Evolutionary conservation across 2,888 invertebrate species (phyloP).

Genomic region (Chymomyza fuscimana): DNA sequence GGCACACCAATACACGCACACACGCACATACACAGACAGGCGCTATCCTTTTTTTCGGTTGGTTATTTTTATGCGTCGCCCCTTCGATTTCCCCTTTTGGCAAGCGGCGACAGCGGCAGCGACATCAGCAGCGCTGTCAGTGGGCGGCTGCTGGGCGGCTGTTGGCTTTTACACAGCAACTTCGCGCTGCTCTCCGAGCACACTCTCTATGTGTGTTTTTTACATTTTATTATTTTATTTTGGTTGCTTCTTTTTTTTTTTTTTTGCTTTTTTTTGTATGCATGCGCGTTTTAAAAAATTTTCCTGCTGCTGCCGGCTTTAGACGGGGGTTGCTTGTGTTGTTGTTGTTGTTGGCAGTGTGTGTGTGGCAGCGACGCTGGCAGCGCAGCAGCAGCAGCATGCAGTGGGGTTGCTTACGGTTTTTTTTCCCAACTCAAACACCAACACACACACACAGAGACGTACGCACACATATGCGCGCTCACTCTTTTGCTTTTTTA

Average conservation of each 20-base stretch:
- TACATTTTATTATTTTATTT: constrained; percentile 14
- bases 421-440: constrained; percentile 44
- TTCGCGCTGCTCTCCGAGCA: background rate
- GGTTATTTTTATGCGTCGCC: constrained; percentile 65
- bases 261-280: constrained; percentile 23
- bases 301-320: constrained; percentile 44
- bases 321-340: constrained; percentile 57
- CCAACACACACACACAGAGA: constrained; percentile 38
- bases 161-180: background rate
- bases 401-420: constrained; percentile 68
- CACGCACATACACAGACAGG: constrained; percentile 30
- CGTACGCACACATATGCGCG: constrained; percentile 25
- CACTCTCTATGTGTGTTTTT: constrained; percentile 6
- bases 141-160: constrained; percentile 2
- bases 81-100: constrained; percentile 64
- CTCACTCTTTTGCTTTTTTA: constrained; percentile 36
- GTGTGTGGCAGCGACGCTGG: constrained; percentile 29
- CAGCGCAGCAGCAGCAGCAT: constrained; percentile 47
- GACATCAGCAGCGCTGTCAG: background rate
- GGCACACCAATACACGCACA: constrained; percentile 21
- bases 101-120: constrained; percentile 41
- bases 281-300: constrained; percentile 51
- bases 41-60: constrained; percentile 66
- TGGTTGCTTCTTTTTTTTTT: constrained; percentile 35
- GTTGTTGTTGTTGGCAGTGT: constrained; percentile 17